Base-by-base conservation (phyloP, 2,113 vertebrate species). In the Cyanoramphus novaezelandiae region DNA sequence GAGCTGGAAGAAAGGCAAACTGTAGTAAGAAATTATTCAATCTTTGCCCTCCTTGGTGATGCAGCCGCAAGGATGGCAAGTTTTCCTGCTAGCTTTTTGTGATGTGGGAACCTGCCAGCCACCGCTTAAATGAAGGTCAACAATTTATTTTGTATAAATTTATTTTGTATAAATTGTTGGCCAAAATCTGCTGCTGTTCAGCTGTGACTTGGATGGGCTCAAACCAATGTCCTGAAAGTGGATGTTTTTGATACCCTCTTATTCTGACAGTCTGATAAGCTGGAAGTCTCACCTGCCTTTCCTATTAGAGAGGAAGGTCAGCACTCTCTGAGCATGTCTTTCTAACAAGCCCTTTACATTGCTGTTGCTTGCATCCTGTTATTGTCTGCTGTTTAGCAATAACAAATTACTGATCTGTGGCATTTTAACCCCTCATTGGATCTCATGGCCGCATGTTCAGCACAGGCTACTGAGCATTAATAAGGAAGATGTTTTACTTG, bases 1-100 rank as follows among this genome's bases (percentile, higher is more conserved):
- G 72, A 84, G 57, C 44, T 93, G 65, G 88, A 88, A 92, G 76
- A 93, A 94, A 82, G 57, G 65, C 80, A 87, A 82, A 86, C 65
- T 92, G 29, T 91, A 37, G 60, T 47, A 78, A 85, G 86, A 95
- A 47, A 74, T 87, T 46, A 29, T 75, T 96, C 72, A 94, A 62
- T 60, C 52, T 93, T 76, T 93, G 62, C 47, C 17, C 41, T 91
- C 39, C 47, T 82, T 76, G 57, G 57, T 79, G 60, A 78, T 50
- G 41, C 16, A 75, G 86, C 72, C 86, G 63, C 41, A 82, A 76
- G 78, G 57, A 60, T 80, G 68, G 90, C 75, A 67, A 84, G 35
- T 72, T 76, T 88, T 92, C 53, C 5, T 59, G 62, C 31, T 76
- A n/a, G 47, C 21, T 84, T 86, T 91, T 75, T 82, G 55, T 65